Conservation (phyloP, 1,140 invertebrate species). For the Nasonia giraulti region DNA sequence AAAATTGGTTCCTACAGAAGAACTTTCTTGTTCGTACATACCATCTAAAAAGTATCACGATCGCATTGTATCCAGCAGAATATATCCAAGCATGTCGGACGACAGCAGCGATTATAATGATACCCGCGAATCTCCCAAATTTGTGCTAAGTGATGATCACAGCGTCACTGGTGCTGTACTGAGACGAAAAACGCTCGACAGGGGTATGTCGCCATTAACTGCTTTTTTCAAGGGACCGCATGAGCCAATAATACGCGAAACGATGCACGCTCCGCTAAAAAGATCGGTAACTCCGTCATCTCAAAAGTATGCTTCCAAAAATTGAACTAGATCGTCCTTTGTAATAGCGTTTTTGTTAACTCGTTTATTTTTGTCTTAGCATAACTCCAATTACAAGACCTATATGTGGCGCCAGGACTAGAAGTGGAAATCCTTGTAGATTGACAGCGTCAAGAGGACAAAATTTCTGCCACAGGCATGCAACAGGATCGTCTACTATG, state of each 20-base stretch:
- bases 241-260: neutral
- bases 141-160: conserved; percentile 22
- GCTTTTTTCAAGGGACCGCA: neutral
- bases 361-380: conserved; percentile 44
- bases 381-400: conserved; percentile 52
- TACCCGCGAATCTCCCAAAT: conserved; percentile 39
- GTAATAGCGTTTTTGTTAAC: neutral
- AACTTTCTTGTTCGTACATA: conserved; percentile 67
- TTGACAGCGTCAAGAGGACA: conserved; percentile 48
- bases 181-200: neutral
- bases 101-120: conserved; percentile 55
- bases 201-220: neutral
- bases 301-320: conserved; percentile 9
- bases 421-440: conserved; percentile 61
- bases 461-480: conserved; percentile 58
- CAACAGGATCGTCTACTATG: conserved; percentile 52
- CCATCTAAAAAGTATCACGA: conserved; percentile 59
- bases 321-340: neutral
- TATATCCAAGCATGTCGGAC: conserved; percentile 55
- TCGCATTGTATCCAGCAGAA: conserved; percentile 54
- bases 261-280: neutral
- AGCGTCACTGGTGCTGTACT: conserved; percentile 32
- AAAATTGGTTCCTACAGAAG: conserved; percentile 58
- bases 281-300: neutral
- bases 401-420: conserved; percentile 59